Conservation (phyloP, 23 tunicate species). For the Oikopleura dioica region DNA sequence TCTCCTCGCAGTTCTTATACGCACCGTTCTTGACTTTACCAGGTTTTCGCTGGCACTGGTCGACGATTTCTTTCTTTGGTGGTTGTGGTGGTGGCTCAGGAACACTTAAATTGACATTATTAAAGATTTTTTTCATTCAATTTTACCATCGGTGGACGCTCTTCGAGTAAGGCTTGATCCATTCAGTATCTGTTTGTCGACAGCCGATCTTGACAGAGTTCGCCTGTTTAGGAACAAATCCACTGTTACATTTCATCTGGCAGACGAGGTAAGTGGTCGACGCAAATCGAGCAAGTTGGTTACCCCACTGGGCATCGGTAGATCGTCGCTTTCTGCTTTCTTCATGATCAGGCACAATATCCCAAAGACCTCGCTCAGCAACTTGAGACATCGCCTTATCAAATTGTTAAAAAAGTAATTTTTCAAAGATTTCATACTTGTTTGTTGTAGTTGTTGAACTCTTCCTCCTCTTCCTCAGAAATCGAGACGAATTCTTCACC, state of each 20-base stretch:
- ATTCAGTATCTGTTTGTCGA: not conserved
- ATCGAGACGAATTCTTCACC: not conserved
- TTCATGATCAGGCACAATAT: not conserved
- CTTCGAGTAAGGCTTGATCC: not conserved
- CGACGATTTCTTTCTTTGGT: no score
- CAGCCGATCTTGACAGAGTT: not conserved
- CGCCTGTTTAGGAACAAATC: not conserved
- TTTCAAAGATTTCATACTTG: no score
- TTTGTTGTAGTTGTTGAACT: not conserved
- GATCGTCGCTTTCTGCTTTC: not conserved
- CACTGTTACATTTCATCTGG: not conserved
- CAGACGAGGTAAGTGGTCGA: not conserved
- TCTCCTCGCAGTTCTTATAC: not conserved
- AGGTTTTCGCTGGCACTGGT: no score
- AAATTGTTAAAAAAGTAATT: no score
- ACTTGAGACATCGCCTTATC: not conserved
- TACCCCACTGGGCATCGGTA: not conserved
- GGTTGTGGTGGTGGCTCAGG: no score
- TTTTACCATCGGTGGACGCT: not conserved
- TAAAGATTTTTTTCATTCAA: no score
- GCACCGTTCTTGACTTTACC: not conserved
- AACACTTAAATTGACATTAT: no score
- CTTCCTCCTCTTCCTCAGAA: not conserved
- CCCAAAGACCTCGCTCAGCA: not conserved
- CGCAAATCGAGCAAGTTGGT: not conserved